Evolutionary conservation across 2,797 vertebrate genomes (phyloP), one percentile per base, ranked within the genome.

Genomic region (Myotis findleyi): DNA sequence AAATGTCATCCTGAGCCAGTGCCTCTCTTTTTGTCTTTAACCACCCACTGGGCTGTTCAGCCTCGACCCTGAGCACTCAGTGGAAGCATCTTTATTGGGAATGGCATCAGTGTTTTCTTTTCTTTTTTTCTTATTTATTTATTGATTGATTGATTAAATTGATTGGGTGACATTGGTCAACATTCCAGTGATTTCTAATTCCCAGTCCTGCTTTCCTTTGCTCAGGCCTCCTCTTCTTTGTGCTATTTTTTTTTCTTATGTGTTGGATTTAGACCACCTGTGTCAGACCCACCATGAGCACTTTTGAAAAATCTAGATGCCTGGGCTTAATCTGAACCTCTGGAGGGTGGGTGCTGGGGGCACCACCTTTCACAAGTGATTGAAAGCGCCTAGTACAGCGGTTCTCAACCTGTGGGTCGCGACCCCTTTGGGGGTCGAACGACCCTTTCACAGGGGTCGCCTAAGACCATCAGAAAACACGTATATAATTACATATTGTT

Each of bases 1-100:
- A 86, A 85, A 86, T 72, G 83, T 53, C 86, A 33, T 93, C 23
- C 59, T 59, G 44, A 62, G 71, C 73, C n/a, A 88, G 30, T 30
- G 76, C 23, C 12, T 90, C 17, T 93, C 1, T 44, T 51, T 93
- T 64, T 77, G 38, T 71, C 59, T 87, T 38, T 17, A 69, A 84
- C 44, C 21, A 69, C 5, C 5, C 14, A 81, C 11, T 83, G 55
- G 20, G 27, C 30, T 90, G 3, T 62, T 85, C 84, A 53, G 7
- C 9, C 64, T 66, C 17, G 14, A 5, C 55, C 36, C 18, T 82
- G 75, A 44, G 44, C 47, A 47, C 17, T 44, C 1, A 36, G 20
- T 59, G 66, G 14, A 51, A 49, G 41, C 1, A 62, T 47, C 53
- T 95, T 92, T 62, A 41, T 66, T 89, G 36, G 69, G 89, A 96